Base-by-base conservation (phyloP, 2,888 invertebrate genomes). In the Acanthosepion pharaonis region DNA sequence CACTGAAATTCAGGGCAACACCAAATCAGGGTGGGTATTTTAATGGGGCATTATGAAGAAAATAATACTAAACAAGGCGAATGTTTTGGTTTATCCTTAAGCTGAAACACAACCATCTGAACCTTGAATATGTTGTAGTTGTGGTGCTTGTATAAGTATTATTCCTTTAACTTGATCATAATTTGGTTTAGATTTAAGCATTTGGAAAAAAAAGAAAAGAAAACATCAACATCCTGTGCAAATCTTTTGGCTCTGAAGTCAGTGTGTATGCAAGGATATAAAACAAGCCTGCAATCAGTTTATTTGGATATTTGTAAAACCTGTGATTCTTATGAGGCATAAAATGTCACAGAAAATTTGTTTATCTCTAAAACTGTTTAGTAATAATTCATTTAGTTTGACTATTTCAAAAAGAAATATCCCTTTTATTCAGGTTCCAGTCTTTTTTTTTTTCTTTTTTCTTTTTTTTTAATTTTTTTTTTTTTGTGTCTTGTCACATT, bases 311-410 rank as follows among this genome's bases (percentile, higher is more conserved):
- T 8, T 78, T 78, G n/a, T n/a, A 78, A 78, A 78, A 78, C 15
- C 78, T 78, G 78, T 11, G 11, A 78, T n/a, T 78, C 11, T 78
- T 78, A 33, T 78, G n/a, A n/a, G 33, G 11, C 78, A 78, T 78
- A 78, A 59, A 23, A 59, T 59, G 25, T 59, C 23, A 59, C 59
- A 59, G 20, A 18, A 78, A 78, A n/a, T 78, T n/a, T 33, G 59
- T n/a, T 78, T 33, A 78, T 78, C n/a, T 78, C n/a, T n/a, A 78
- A 78, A 23, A 78, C 78, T 11, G 59, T 23, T 20, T 59, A 23
- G 59, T 59, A 59, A 59, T 59, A 78, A 78, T 78, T 78, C 78
- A 78, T n/a, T 28, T 78, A 78, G n/a, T 78, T 78, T 78, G 78
- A 8, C 33, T 78, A 33, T 78, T n/a, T 78, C n/a, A 78, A 78